A percentile compares a stretch with the other conserved stretches of the same genome.
These are phyloP conservation scores for Cephonodes hylas DNA, from an alignment of 2,888 invertebrate species.

Conservation along the genomic window DNA sequence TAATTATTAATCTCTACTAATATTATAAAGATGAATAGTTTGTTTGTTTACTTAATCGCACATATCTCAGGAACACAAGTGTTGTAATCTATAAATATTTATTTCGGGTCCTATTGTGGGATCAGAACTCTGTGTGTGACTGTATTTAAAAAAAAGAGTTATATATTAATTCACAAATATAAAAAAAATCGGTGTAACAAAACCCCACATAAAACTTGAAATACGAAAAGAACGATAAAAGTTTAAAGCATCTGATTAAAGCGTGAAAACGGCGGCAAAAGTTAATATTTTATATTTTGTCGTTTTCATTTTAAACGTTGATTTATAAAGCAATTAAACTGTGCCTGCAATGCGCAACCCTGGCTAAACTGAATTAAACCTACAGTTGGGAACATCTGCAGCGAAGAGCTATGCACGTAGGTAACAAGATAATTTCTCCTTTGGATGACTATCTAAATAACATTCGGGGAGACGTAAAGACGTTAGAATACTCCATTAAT, in stretches of 20 bases:
- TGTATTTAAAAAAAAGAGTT: too few relatives aligned
- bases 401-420: background rate
- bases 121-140: too few relatives aligned
- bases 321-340: constrained; percentile 12
- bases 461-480: background rate
- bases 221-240: background rate
- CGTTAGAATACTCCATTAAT: background rate
- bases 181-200: background rate
- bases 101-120: too few relatives aligned
- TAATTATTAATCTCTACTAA: too few relatives aligned
- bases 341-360: constrained; percentile 8
- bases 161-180: background rate
- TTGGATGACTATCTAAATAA: background rate
- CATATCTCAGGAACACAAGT: too few relatives aligned
- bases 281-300: constrained; percentile 10
- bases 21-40: too few relatives aligned
- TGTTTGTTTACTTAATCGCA: too few relatives aligned
- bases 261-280: background rate
- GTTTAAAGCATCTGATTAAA: constrained; percentile 6
- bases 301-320: constrained; percentile 4
- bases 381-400: constrained; percentile 2
- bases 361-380: constrained; percentile 9
- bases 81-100: too few relatives aligned
- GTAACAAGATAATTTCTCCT: constrained; percentile 2
- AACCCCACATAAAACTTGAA: background rate